Percentiles rank a stretch among this genome's conserved stretches.
These are phyloP conservation scores for Bufotes viridis DNA, from an alignment of 2,797 vertebrate genomes.

Conservation along the genomic window DNA sequence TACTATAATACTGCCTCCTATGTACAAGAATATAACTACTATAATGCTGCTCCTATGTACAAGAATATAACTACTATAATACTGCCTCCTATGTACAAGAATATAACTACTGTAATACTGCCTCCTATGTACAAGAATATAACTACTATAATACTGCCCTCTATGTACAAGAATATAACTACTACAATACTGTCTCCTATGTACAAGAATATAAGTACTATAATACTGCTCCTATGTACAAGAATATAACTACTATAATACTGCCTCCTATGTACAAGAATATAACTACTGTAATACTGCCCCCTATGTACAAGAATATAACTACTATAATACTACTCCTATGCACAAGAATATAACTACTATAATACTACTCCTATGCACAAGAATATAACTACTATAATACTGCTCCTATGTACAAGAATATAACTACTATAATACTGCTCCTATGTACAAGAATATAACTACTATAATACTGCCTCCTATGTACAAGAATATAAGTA, in stretches of 20 bases:
- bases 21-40: neutral
- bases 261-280: neutral
- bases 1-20: constrained; percentile 13
- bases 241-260: constrained; percentile 15
- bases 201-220: constrained; percentile 9
- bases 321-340: constrained; percentile 20
- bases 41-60: neutral
- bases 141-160: constrained; percentile 19
- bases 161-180: constrained; percentile 2
- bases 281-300: constrained; percentile 24
- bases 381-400: constrained; percentile 27
- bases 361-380: constrained; percentile 1
- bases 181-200: constrained; percentile 5
- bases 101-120: constrained; percentile 22
- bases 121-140: constrained; percentile 6
- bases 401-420: constrained; percentile 1
- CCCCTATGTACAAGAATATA: constrained; percentile 17
- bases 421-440: constrained; percentile 28
- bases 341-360: constrained; percentile 12
- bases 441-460: neutral
- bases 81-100: neutral
- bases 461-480: neutral
- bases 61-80: constrained; percentile 14
- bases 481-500: constrained; percentile 7
- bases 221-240: neutral